Evolutionary conservation across 2,888 invertebrate species (phyloP).

Genomic region (Epistrophella euchroma): DNA sequence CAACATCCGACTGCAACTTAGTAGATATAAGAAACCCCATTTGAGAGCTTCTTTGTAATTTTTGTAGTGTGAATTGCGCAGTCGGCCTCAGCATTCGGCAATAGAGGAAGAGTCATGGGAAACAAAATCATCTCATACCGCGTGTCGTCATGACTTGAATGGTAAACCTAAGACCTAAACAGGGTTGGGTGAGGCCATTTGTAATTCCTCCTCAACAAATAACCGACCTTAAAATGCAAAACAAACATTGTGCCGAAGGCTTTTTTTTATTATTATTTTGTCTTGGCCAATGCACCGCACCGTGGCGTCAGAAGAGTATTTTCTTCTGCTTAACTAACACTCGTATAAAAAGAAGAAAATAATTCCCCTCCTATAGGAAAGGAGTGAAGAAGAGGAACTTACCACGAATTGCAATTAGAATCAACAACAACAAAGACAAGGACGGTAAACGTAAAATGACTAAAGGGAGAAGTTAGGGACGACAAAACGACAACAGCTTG

Average conservation of each 20-base stretch:
- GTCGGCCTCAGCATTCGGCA: neutral
- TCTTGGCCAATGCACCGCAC: neutral
- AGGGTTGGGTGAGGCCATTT: conserved; percentile 41
- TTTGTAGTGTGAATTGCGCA: conserved; percentile 45
- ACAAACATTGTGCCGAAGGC: conserved; percentile 21
- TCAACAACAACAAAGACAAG: conserved; percentile 24
- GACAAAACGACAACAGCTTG: neutral
- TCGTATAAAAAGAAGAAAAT: neutral
- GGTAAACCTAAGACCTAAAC: neutral
- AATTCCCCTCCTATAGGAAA: conserved; percentile 60
- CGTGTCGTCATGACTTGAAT: conserved; percentile 13
- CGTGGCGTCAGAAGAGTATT: neutral
- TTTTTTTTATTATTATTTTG: neutral
- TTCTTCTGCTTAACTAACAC: conserved; percentile 9
- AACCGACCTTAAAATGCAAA: conserved; percentile 43
- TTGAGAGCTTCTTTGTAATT: conserved; percentile 7
- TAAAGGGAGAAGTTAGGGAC: neutral
- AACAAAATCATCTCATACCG: conserved; percentile 63
- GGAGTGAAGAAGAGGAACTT: conserved; percentile 10
- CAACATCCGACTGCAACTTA: conserved; percentile 5
- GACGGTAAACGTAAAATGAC: neutral
- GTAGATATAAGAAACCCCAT: neutral
- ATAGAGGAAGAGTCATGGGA: conserved; percentile 46
- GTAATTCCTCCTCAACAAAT: conserved; percentile 23
- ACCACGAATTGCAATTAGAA: conserved; percentile 64